Percentiles rank a stretch among this genome's conserved stretches.
phyloP scores from a whole-genome alignment of 2,888 invertebrate species.

The Cheilosia vulpina region DNA sequence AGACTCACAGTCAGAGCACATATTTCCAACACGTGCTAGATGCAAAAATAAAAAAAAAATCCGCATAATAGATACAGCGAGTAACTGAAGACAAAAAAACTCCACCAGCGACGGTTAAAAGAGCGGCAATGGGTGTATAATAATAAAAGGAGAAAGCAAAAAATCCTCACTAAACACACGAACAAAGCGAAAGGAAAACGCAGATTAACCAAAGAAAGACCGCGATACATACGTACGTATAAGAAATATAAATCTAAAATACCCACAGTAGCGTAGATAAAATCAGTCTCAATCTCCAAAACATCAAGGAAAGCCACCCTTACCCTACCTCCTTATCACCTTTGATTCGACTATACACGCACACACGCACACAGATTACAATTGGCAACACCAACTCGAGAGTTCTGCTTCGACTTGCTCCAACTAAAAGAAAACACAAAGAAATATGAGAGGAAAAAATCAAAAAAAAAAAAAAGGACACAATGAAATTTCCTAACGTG shows the following conservation, averaged over 20 bases:
- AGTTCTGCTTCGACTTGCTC: constrained; percentile 24
- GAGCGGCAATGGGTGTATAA: constrained; percentile 39
- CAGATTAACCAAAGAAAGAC: not conserved
- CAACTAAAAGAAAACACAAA: constrained; percentile 46
- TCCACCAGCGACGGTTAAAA: constrained; percentile 48
- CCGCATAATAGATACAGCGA: constrained; percentile 41
- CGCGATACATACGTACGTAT: not conserved
- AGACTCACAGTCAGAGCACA: constrained; percentile 24
- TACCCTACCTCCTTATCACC: constrained; percentile 60
- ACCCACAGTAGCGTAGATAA: constrained; percentile 69
- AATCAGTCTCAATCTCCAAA: constrained; percentile 69
- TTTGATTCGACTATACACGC: constrained; percentile 51
- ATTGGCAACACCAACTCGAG: constrained; percentile 66
- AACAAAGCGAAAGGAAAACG: constrained; percentile 50
- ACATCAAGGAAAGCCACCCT: constrained; percentile 59
- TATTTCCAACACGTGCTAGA: constrained; percentile 64
- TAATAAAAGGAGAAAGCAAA: constrained; percentile 25
- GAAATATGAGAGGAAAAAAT: constrained; percentile 41
- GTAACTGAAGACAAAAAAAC: constrained; percentile 12
- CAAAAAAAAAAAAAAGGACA: constrained; percentile 32
- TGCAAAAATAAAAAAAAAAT: constrained; percentile 23
- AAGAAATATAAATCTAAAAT: constrained; percentile 64
- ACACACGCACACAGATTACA: constrained; percentile 57
- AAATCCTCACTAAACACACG: constrained; percentile 37
- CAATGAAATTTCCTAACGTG: constrained; percentile 73